Base-by-base conservation (phyloP, 2,797 vertebrate species). In the Hoplostethus mediterraneus region DNA sequence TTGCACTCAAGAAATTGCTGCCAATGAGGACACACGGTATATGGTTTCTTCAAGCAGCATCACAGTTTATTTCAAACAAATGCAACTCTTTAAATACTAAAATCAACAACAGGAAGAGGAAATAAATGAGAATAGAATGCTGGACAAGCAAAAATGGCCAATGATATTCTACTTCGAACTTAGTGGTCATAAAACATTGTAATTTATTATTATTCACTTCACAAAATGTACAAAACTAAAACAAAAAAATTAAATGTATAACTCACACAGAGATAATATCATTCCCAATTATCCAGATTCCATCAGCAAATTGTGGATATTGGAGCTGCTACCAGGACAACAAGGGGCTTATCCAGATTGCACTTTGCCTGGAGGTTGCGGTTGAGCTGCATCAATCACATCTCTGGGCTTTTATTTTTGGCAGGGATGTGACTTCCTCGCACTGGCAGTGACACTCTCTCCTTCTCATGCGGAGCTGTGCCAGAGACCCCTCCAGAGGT, bases 301-400 rank as follows among this genome's bases (percentile, higher is more conserved):
- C 75, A 86, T 90, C 82, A 81, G 83, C 53, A 87, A 66, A 87
- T 82, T 79, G 80, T 86, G 77, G 76, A 79, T 72, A 57, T 69
- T 57, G 58, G 40, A 70, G 61, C 67, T 62, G 58, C 58, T 67
- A 67, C 73, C 17, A 30, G 63, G 57, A 68, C 71, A 71, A 80
- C 31, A 36, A 55, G 73, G 66, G n/a, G 69, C 71, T 89, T 77
- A 77, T 79, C 77, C 84, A 85, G 79, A 82, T 74, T 79, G 77
- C 73, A 75, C 53, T 63, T 74, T 75, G 75, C 64, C 71, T 72
- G 8, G 68, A 82, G 83, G 81, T 83, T 81, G 79, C 21, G 82
- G 71, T 80, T 88, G 75, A 83, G 79, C 3, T 30, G 78, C 87
- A 92, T 91, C 87, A 91, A 91, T 93, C 90, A 91, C 79, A 83